These are phyloP conservation scores for Harpagus bidentatus DNA, from an alignment of 2,113 vertebrate species.

Conservation along the genomic window DNA sequence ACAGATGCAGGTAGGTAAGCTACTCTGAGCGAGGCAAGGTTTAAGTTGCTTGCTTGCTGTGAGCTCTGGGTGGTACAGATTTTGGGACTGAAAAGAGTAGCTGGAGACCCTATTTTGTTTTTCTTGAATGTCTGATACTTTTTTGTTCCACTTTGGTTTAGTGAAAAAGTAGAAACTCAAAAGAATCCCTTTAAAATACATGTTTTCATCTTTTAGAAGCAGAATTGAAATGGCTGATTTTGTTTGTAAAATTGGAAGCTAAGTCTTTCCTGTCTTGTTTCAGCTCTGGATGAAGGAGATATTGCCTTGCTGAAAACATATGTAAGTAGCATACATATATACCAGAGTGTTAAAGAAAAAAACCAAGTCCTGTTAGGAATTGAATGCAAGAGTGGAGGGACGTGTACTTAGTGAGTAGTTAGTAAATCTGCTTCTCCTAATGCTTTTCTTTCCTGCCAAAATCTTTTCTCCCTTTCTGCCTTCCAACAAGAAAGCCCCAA, in stretches of 20 bases:
- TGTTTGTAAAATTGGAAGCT: slow-evolving; percentile 10
- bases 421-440: neutral
- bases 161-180: neutral
- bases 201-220: neutral
- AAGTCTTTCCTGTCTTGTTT: slow-evolving; percentile 42
- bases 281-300: slow-evolving; percentile 97
- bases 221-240: neutral
- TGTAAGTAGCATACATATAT: slow-evolving; percentile 74
- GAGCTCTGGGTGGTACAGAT: neutral
- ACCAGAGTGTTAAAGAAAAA: neutral
- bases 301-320: slow-evolving; percentile 98
- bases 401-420: neutral
- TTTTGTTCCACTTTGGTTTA: neutral
- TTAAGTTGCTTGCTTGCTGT: neutral
- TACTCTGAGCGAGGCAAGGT: neutral
- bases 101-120: neutral
- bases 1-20: neutral
- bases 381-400: neutral
- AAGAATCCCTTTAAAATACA: neutral
- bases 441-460: neutral
- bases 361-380: neutral
- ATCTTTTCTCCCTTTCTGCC: neutral
- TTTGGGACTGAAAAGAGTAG: neutral
- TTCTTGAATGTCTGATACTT: neutral
- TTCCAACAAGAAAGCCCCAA: neutral